A percentile compares a stretch with the other conserved stretches of the same genome.
phyloP scores from a whole-genome alignment of 2,113 vertebrate genomes.

The Gasterosteus aculeatus region DNA sequence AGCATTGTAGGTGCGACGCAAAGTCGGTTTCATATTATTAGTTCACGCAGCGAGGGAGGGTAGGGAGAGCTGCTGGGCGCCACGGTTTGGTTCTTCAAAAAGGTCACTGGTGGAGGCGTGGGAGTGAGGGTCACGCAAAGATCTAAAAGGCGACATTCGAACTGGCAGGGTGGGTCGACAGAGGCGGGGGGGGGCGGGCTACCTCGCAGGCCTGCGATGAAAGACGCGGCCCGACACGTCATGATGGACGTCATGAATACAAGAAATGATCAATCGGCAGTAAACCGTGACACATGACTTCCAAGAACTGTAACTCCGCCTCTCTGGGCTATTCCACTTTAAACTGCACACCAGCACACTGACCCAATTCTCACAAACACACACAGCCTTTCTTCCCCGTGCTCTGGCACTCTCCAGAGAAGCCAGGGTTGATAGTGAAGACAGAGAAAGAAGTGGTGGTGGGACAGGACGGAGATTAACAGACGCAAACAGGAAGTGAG shows the following conservation, averaged over 20 bases:
- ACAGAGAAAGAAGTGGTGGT: conserved; percentile 2
- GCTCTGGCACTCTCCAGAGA: conserved; percentile 14
- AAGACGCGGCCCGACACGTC: too few species aligned
- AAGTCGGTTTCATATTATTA: conserved; percentile 33
- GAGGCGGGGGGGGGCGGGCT: not conserved
- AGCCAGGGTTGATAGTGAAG: conserved; percentile 18
- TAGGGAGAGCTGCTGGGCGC: conserved; percentile 23
- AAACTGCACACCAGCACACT: conserved; percentile 65
- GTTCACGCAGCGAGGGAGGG: conserved; percentile 28
- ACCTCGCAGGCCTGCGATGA: too few species aligned
- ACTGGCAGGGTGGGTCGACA: conserved; percentile 11
- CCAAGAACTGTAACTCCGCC: conserved; percentile 30
- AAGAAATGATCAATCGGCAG: conserved; percentile 40
- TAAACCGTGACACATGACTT: conserved; percentile 52
- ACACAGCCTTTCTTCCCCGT: conserved; percentile 1
- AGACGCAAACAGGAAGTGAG: not conserved
- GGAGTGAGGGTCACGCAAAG: conserved; percentile 33
- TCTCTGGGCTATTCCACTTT: conserved; percentile 23
- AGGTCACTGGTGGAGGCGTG: conserved; percentile 26
- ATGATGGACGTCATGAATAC: not conserved
- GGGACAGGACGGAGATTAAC: not conserved
- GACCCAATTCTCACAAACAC: conserved; percentile 67
- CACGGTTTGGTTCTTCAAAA: conserved; percentile 2
- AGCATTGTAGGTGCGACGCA: conserved; percentile 37
- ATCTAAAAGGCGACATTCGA: conserved; percentile 56